Evolutionary conservation across 2,888 invertebrate species (phyloP), one percentile per base, ranked within the genome.

Genomic region (Heliconius charithonia): DNA sequence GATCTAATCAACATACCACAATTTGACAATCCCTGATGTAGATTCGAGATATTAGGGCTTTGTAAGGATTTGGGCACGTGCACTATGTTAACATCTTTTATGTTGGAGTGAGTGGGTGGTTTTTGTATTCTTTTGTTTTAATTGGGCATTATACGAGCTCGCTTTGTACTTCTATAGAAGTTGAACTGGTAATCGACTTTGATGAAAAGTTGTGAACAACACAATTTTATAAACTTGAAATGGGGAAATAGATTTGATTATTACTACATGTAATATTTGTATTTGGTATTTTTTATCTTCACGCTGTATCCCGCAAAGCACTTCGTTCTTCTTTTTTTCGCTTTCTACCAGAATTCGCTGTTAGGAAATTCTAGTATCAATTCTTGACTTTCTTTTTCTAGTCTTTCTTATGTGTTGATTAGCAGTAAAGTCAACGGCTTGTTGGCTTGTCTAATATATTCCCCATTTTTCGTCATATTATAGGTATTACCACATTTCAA

Each of bases 21-120:
- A 4, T 41, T 80, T 77, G 65, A 71, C 25, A 41, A 75, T 56
- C 74, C 65, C 75, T 75, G 29, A 41, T 75, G 12, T 29, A 87
- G 85, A 86, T 86, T 87, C 85, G 85, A 87, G 87, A 86, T 85
- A 83, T 82, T 85, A 83, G n/a, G 13, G 13, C 69, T 85, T 85
- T 85, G 85, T 85, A 84, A 82, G 83, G 84, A 84, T 82, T 79
- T 32, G 72, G 85, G 83, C 88, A 88, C 88, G 87, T 87, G 86
- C 84, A 83, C 82, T 86, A 77, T 72, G 37, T 72, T 81, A 78
- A 70, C 79, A 69, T 80, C 73, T 81, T 75, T 82, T 78, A 80
- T 80, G 79, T 62, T 75, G 76, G 80, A 78, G 75, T 80, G 81
- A 82, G 80, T 82, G 81, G 81, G 81, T 81, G 80, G 59, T 81